These are phyloP conservation scores for Limnodromus scolopaceus DNA, from an alignment of 2,797 vertebrate genomes.

Conservation along the genomic window DNA sequence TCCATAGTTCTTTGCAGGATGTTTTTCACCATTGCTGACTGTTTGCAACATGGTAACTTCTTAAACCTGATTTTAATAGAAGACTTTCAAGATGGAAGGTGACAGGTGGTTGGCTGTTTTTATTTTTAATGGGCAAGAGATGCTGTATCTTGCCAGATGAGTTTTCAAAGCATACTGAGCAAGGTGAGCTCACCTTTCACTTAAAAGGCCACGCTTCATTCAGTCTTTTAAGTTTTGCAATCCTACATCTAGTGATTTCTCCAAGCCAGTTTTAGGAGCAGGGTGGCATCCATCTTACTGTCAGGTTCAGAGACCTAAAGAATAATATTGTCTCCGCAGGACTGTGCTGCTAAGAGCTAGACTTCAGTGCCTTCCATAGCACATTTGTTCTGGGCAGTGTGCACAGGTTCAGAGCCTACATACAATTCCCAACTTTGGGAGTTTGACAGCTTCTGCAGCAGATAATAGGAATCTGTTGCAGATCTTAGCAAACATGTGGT, in stretches of 20 bases:
- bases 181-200: constrained; percentile 17
- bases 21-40: not conserved
- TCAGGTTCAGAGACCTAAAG: not conserved
- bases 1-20: not conserved
- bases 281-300: not conserved
- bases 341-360: not conserved
- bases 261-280: not conserved
- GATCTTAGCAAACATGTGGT: not conserved
- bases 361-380: not conserved
- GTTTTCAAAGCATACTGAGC: not conserved
- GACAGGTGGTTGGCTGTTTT: not conserved
- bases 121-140: not conserved
- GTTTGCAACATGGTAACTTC: not conserved
- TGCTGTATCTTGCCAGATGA: not conserved
- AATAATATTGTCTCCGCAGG: not conserved
- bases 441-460: not conserved
- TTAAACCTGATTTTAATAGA: not conserved
- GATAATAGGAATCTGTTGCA: not conserved
- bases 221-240: not conserved
- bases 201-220: not conserved
- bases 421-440: not conserved
- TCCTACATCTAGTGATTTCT: not conserved
- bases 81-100: not conserved
- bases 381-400: not conserved
- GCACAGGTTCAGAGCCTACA: not conserved